A percentile compares a stretch with the other conserved stretches of the same genome.
Evolutionary conservation across 2,797 vertebrate species (phyloP).

Genomic region (Lepilemur septentrionalis): DNA sequence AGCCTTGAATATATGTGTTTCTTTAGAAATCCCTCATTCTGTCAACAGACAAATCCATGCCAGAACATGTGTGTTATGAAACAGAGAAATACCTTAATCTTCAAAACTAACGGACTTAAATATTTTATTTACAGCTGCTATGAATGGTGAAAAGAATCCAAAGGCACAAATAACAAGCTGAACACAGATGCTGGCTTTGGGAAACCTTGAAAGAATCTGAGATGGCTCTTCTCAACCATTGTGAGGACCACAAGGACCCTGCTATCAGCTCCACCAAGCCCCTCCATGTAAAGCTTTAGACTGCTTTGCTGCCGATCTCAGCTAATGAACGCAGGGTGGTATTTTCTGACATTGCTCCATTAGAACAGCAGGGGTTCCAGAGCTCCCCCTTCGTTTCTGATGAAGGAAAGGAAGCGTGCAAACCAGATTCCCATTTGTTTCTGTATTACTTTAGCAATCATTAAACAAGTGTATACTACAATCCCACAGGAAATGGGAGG

Average conservation of each 20-base stretch:
- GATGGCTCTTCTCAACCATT: neutral
- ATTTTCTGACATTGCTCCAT: neutral
- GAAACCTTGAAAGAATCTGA: neutral
- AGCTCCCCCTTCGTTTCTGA: neutral
- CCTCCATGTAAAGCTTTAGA: neutral
- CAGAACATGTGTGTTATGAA: neutral
- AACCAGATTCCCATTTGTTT: neutral
- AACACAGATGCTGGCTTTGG: neutral
- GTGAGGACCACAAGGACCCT: neutral
- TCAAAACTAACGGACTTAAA: conserved; percentile 31
- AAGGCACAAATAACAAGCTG: conserved; percentile 45
- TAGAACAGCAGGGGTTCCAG: conserved; percentile 44
- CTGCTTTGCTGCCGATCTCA: neutral
- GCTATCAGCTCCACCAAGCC: neutral
- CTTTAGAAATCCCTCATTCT: conserved; percentile 18
- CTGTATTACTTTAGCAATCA: conserved; percentile 5
- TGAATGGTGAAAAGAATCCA: conserved; percentile 53
- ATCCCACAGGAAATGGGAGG: conserved; percentile 41
- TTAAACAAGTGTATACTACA: neutral
- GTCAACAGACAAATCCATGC: conserved; percentile 42
- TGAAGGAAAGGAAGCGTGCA: neutral
- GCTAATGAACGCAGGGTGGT: neutral
- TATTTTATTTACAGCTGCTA: conserved; percentile 44
- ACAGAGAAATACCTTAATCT: conserved; percentile 38
- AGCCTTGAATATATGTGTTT: neutral